Base-by-base conservation (phyloP, 2,113 vertebrate genomes). In the Seriola aureovittata region DNA sequence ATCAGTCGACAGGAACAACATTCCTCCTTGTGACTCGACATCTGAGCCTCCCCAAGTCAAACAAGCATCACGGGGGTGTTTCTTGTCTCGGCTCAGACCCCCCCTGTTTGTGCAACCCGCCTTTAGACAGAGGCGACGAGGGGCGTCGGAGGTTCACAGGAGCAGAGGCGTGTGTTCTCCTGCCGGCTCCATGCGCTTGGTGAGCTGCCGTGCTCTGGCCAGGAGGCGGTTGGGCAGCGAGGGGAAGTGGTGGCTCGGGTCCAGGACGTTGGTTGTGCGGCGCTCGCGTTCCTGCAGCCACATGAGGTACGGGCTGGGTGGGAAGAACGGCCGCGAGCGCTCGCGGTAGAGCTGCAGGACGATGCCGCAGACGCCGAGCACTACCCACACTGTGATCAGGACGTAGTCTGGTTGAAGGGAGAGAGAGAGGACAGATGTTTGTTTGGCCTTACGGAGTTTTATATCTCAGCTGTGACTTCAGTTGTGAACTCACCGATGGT, bases 121-220 rank as follows among this genome's bases (percentile, higher is more conserved):
- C 42, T 23, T 42, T 16, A 10, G 13, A 63, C 21, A 7, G 17
- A 14, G 59, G 1, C 11, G 1, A 0, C 13, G 6, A 2, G 9
- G 9, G 36, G 23, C 3, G 14, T 6, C 40, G 0, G 5, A 3
- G 23, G n/a, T 1, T 92, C 92, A 99, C 3, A 99, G 91, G 19
- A 99, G 96, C 68, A 99, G 89, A 0, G 98, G 98, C 0, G 97
- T 99, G 92, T 96, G 95, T 73, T 99, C 98, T 1, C 97, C 97
- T 0, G 93, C 93, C 0, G 96, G 89, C 81, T 96, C 97, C 1
- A 82, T 85, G 34, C 92, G 94, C 40, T 46, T 93, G 54, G 96
- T 96, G 29, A 97, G 50, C 71, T 95, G 95, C 52, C 86, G 94
- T 21, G 92, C 62, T 4, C 89, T 88, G 82, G 89, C 94, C 9